These are phyloP conservation scores for Cromileptes altivelis DNA, from an alignment of 2,113 vertebrate genomes.

Conservation along the genomic window DNA sequence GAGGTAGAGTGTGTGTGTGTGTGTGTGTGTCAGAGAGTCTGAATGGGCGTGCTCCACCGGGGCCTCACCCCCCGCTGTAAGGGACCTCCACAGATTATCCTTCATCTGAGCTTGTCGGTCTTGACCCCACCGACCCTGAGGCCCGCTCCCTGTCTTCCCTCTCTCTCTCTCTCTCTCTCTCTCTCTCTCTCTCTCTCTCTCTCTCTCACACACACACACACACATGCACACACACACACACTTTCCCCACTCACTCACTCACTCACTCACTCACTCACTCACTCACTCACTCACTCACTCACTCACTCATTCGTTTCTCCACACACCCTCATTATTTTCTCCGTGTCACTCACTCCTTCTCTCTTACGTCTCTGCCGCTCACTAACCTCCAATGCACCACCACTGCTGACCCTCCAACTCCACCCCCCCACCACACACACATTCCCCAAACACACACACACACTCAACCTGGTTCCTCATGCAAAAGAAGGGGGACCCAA, in stretches of 20 bases:
- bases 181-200: too few relatives aligned
- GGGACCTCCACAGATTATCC: slow-evolving; percentile 86
- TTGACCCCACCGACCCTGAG: slow-evolving; percentile 77
- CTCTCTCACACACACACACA: slow-evolving; percentile 2
- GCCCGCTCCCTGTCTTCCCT: slow-evolving; percentile 44
- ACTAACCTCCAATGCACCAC: slow-evolving; percentile 45
- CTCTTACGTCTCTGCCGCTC: slow-evolving; percentile 42
- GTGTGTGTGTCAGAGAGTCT: slow-evolving; percentile 44
- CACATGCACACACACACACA: slow-evolving; percentile 25
- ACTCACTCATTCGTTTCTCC: slow-evolving; percentile 19
- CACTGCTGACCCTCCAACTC: slow-evolving; percentile 23
- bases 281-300: slow-evolving; percentile 2
- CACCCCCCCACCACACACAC: slow-evolving; percentile 5
- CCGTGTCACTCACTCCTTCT: slow-evolving; percentile 40
- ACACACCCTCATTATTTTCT: slow-evolving; percentile 44
- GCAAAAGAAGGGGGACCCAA: slow-evolving; percentile 59
- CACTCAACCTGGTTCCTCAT: slow-evolving; percentile 32
- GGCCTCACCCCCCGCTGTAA: slow-evolving; percentile 84
- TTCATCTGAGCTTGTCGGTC: slow-evolving; percentile 80
- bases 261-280: slow-evolving; percentile 15
- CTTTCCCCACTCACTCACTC: background rate
- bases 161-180: slow-evolving; percentile 15
- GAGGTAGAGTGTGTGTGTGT: slow-evolving; percentile 49
- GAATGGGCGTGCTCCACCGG: slow-evolving; percentile 77
- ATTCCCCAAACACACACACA: slow-evolving; percentile 15